A percentile compares a stretch with the other conserved stretches of the same genome.
Conservation (phyloP, 2,797 vertebrate genomes). For the Loriculus beryllinus region DNA sequence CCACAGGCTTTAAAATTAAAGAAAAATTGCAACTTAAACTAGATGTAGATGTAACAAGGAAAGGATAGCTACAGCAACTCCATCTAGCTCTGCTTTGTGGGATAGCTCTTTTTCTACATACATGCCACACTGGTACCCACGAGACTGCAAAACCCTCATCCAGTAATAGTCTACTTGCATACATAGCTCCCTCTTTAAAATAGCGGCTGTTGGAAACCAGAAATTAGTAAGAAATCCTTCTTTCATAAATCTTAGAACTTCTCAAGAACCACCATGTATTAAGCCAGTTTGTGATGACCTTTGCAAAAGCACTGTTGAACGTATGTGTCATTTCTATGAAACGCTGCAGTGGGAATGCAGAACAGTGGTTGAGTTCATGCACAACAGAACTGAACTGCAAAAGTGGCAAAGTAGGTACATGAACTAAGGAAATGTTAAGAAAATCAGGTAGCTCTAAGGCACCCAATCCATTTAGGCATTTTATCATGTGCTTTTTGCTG, state of each 20-base stretch:
- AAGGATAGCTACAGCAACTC: background rate
- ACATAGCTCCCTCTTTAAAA: background rate
- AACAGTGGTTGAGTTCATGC: background rate
- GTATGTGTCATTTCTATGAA: background rate
- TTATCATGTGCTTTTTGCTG: background rate
- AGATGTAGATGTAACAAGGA: background rate
- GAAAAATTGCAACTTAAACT: background rate
- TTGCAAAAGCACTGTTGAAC: background rate
- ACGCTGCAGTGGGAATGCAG: background rate
- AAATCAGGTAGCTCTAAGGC: background rate
- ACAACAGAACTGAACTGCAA: background rate
- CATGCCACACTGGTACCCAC: accelerated
- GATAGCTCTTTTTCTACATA: background rate
- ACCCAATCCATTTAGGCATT: background rate
- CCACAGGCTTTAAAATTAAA: background rate
- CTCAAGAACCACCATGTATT: background rate
- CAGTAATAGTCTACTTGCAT: background rate
- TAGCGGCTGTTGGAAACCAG: background rate
- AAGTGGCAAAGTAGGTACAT: background rate
- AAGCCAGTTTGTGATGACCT: background rate
- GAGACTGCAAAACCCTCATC: background rate
- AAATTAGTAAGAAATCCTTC: background rate
- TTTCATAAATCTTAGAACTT: background rate
- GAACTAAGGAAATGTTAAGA: background rate
- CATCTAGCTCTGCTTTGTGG: background rate